A percentile compares a stretch with the other conserved stretches of the same genome.
These are phyloP conservation scores for Pangasianodon hypophthalmus DNA, from an alignment of 2,113 vertebrate species.

Conservation along the genomic window DNA sequence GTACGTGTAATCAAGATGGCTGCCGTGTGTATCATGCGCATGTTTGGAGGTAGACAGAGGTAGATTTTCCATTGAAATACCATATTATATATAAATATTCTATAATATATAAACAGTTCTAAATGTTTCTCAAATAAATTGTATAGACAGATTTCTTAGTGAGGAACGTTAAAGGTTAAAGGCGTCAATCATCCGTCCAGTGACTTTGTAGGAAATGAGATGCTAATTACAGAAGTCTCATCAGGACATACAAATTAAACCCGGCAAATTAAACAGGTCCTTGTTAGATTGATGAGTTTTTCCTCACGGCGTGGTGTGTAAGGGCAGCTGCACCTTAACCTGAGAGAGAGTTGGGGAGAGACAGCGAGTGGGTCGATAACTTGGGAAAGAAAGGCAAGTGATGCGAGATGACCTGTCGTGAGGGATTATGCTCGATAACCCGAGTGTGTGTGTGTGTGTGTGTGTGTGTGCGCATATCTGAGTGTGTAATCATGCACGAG, in stretches of 20 bases:
- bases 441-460: background rate
- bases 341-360: background rate
- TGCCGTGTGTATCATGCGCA: too few species aligned
- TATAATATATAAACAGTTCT: too few species aligned
- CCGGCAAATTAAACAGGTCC: background rate
- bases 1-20: too few species aligned
- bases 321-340: conserved; percentile 9
- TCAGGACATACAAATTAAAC: background rate
- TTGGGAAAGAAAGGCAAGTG: background rate
- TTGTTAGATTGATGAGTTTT: background rate
- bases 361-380: background rate
- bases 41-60: too few species aligned
- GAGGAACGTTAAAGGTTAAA: background rate
- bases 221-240: background rate
- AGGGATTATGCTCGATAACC: conserved; percentile 15
- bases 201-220: background rate
- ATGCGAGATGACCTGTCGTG: conserved; percentile 35
- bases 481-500: background rate
- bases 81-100: too few species aligned
- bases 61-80: too few species aligned
- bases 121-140: background rate
- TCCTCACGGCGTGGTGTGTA: background rate
- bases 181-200: background rate
- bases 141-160: background rate
- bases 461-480: background rate